Conservation (phyloP, 2,113 vertebrate species). For the Coreoperca whiteheadi region DNA sequence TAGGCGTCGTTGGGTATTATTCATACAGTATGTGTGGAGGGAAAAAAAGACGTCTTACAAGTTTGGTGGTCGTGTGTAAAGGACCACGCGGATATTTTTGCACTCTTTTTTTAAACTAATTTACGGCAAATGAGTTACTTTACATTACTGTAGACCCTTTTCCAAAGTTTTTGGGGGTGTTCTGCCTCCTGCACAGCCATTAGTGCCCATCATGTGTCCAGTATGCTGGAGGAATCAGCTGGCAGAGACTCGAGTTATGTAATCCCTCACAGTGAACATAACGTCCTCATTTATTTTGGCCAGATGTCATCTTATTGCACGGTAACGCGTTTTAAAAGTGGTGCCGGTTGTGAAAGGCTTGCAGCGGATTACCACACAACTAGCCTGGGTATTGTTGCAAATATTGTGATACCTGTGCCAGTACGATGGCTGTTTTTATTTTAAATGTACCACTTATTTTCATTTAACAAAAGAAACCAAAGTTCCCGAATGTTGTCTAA, state of each 20-base stretch:
- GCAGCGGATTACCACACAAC: background rate
- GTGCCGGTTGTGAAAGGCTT: background rate
- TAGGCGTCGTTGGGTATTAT: too few species aligned
- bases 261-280: slow-evolving; percentile 2
- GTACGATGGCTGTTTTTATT: too few species aligned
- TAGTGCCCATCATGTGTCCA: background rate
- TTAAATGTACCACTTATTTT: background rate
- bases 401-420: background rate
- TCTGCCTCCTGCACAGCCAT: background rate
- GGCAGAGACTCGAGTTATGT: background rate
- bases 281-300: slow-evolving; percentile 16
- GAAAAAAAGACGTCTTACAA: background rate
- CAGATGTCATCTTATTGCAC: background rate
- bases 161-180: background rate
- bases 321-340: background rate
- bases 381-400: background rate
- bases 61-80: background rate
- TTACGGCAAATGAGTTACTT: background rate
- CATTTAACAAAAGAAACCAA: too few species aligned
- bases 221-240: background rate
- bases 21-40: background rate
- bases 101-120: background rate
- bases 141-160: background rate
- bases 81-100: background rate
- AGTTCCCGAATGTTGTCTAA: background rate